Percentiles rank a stretch among this genome's conserved stretches.
phyloP scores from a whole-genome alignment of 2,113 vertebrate species.

The Hippotragus niger region DNA sequence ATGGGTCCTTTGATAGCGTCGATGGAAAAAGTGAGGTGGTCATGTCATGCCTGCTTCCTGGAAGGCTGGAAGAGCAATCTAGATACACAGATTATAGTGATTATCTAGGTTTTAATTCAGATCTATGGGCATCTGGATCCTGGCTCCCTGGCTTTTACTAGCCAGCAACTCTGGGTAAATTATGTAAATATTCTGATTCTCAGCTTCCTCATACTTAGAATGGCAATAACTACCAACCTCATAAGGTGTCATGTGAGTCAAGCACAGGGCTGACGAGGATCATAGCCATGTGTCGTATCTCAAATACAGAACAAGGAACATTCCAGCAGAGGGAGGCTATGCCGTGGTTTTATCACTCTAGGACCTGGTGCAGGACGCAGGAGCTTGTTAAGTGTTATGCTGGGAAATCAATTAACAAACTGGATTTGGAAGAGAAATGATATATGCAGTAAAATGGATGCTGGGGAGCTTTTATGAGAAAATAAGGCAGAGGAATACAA shows the following conservation, averaged over 20 bases:
- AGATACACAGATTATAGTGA: accelerated
- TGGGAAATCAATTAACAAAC: background rate
- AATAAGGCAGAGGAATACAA: background rate
- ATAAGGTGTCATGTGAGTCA: accelerated
- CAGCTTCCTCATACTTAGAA: background rate
- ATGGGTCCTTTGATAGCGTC: accelerated
- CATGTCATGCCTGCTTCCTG: accelerated
- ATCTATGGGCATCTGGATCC: accelerated
- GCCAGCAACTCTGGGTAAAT: background rate
- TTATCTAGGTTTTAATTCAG: background rate
- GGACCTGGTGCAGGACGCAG: accelerated
- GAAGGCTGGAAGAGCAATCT: background rate
- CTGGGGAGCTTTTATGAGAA: background rate
- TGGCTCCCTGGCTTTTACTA: background rate
- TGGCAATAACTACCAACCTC: background rate
- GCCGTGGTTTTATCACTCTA: accelerated
- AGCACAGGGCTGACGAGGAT: accelerated
- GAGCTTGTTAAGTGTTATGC: accelerated
- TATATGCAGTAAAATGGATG: accelerated
- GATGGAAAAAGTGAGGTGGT: accelerated
- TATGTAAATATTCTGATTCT: accelerated
- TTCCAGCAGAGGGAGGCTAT: accelerated
- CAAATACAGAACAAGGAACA: background rate
- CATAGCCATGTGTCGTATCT: accelerated
- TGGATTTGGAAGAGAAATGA: background rate